phyloP scores from a whole-genome alignment of 2,888 invertebrate species.

The Latrodectus hesperus region DNA sequence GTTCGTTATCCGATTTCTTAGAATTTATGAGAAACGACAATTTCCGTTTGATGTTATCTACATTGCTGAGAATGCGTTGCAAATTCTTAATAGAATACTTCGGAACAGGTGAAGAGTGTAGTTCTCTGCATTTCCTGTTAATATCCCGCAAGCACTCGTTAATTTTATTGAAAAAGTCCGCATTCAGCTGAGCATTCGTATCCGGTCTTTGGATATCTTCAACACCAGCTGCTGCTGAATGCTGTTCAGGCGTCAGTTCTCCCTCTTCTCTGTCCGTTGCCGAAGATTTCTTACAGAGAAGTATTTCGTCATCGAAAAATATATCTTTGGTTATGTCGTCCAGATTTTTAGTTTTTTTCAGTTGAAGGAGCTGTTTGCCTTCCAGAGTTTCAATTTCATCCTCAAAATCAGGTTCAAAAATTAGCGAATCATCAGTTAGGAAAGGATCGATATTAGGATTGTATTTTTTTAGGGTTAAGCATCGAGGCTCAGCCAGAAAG shows the following conservation, averaged over 20 bases:
- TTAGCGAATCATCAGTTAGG: background rate
- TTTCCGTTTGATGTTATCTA: constrained; percentile 29
- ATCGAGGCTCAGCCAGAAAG: constrained; percentile 25
- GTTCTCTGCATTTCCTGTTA: constrained; percentile 29
- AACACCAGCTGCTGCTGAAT: background rate
- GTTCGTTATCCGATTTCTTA: background rate
- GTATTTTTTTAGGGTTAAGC: constrained; percentile 31
- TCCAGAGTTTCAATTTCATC: constrained; percentile 10
- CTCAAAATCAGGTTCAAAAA: constrained; percentile 16
- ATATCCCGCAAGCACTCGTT: constrained; percentile 29
- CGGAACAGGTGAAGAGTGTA: constrained; percentile 10
- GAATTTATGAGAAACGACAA: constrained; percentile 16
- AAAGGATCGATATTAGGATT: background rate
- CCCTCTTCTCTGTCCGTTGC: constrained; percentile 35
- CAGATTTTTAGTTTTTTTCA: background rate
- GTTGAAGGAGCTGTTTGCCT: background rate
- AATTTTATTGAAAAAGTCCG: constrained; percentile 30
- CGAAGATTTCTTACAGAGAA: background rate
- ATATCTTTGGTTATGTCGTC: background rate
- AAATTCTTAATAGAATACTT: constrained; percentile 11
- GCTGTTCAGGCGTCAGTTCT: constrained; percentile 29
- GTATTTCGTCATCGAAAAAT: constrained; percentile 31
- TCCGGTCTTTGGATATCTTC: background rate
- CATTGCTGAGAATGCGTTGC: constrained; percentile 7
- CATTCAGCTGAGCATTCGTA: background rate